Conservation (phyloP, 2,888 invertebrate genomes). For the Lingula anatina region DNA sequence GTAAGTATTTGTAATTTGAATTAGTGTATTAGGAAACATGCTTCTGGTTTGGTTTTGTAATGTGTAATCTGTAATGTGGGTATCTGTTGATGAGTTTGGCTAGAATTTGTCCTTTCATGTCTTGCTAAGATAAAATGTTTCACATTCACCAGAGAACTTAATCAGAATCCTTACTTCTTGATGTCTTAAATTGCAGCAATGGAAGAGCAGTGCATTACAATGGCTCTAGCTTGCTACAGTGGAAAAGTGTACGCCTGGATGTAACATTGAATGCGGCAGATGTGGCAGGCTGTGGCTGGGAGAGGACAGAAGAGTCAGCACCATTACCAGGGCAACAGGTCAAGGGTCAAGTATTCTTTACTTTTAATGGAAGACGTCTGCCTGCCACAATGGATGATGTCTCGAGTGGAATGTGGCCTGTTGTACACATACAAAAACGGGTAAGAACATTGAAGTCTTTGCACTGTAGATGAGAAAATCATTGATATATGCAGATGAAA, state of each 20-base stretch:
- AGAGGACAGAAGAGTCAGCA: conserved; percentile 27
- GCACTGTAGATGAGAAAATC: no score
- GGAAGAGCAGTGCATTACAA: conserved; percentile 53
- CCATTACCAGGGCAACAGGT: conserved; percentile 22
- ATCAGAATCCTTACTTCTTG: no score
- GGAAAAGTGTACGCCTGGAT: conserved; percentile 49
- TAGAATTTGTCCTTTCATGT: not conserved
- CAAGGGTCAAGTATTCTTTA: conserved; percentile 49
- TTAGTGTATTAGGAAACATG: not conserved
- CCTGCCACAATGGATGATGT: conserved; percentile 47
- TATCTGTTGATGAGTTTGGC: no score
- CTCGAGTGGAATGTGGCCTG: conserved; percentile 46
- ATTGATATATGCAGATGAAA: no score
- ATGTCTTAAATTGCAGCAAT: no score
- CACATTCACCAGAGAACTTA: no score
- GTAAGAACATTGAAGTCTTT: conserved; percentile 17
- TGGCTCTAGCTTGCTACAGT: conserved; percentile 50
- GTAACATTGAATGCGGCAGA: conserved; percentile 43
- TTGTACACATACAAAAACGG: conserved; percentile 52
- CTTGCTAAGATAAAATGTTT: not conserved
- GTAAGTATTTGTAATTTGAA: conserved; percentile 21
- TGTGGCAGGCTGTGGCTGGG: conserved; percentile 50
- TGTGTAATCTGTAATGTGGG: no score
- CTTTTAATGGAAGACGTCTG: conserved; percentile 44
- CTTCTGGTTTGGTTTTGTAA: not conserved